Evolutionary conservation across 1,140 invertebrate genomes (phyloP).

Genomic region (Aphelinus certus): DNA sequence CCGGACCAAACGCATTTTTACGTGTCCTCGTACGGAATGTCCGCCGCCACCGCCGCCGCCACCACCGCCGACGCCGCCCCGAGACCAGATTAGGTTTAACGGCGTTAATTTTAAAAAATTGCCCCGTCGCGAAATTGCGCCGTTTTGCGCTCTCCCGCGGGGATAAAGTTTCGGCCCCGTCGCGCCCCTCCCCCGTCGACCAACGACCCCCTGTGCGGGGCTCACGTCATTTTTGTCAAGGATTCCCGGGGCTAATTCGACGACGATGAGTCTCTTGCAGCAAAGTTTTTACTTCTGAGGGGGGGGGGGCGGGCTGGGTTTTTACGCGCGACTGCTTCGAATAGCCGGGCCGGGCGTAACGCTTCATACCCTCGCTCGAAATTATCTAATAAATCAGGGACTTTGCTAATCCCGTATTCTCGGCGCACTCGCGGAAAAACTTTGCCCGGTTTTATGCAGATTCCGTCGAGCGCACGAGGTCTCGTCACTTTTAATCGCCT

Average conservation of each 20-base stretch:
- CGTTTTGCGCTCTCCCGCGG: constrained; percentile 43
- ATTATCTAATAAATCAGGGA: constrained; percentile 43
- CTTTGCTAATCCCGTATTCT: constrained; percentile 41
- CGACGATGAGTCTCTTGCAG: constrained; percentile 2
- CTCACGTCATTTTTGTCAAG: constrained; percentile 37
- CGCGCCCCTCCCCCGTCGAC: neutral
- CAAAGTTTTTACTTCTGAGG: constrained; percentile 31
- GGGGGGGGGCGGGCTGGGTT: constrained; percentile 1
- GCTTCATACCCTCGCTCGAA: neutral
- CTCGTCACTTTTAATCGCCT: constrained; percentile 37
- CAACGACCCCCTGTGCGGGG: neutral
- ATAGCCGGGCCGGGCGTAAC: too few species aligned
- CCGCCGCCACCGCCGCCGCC: constrained; percentile 25
- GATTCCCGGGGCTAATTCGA: constrained; percentile 31
- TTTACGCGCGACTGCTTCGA: neutral
- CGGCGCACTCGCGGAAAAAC: constrained; percentile 30
- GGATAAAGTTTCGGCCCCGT: constrained; percentile 43
- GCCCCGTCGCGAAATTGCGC: constrained; percentile 47
- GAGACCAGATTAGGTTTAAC: constrained; percentile 59
- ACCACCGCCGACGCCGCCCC: too few species aligned
- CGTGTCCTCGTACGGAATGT: constrained; percentile 37
- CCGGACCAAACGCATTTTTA: constrained; percentile 46
- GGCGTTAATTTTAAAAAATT: constrained; percentile 62
- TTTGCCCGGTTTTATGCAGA: constrained; percentile 40
- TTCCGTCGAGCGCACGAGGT: constrained; percentile 14